These are phyloP conservation scores for Perca flavescens DNA, from an alignment of 2,113 vertebrate genomes.

Conservation along the genomic window DNA sequence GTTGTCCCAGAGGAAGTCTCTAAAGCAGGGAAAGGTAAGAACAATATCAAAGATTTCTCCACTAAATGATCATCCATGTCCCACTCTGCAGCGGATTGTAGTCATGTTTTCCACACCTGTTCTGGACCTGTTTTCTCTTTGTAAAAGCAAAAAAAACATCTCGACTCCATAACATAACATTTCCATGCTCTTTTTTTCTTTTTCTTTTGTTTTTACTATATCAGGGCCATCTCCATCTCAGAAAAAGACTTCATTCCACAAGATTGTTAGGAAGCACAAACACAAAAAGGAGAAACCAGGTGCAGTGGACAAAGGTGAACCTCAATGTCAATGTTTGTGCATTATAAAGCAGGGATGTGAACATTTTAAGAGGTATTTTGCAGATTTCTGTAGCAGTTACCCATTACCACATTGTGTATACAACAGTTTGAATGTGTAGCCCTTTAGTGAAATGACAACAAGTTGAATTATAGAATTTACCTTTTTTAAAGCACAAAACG, in stretches of 20 bases:
- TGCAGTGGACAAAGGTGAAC: slow-evolving; percentile 91
- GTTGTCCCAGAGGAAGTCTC: slow-evolving; percentile 83
- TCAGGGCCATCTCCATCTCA: slow-evolving; percentile 94
- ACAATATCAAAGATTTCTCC: not conserved
- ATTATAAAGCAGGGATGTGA: slow-evolving; percentile 9
- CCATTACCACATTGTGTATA: not conserved
- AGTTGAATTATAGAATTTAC: not conserved
- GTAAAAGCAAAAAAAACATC: slow-evolving; percentile 31
- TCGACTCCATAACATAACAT: slow-evolving; percentile 78
- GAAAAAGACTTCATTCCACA: slow-evolving; percentile 96
- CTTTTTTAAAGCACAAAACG: not conserved
- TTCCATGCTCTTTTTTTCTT: slow-evolving; percentile 77
- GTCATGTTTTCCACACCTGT: slow-evolving; percentile 27
- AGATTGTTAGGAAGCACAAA: slow-evolving; percentile 98
- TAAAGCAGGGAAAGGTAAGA: slow-evolving; percentile 87
- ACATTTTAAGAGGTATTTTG: not conserved
- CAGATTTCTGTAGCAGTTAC: not conserved
- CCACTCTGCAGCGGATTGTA: slow-evolving; percentile 37
- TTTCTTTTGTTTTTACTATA: slow-evolving; percentile 66
- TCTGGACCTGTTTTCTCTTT: slow-evolving; percentile 26
- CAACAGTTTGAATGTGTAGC: not conserved
- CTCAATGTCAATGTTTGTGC: slow-evolving; percentile 51
- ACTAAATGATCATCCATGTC: slow-evolving; percentile 31
- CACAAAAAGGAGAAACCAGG: slow-evolving; percentile 93
- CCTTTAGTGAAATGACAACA: not conserved